Evolutionary conservation across 2,888 invertebrate species (phyloP), one percentile per base, ranked within the genome.

Genomic region (Ametastegia equiseti): DNA sequence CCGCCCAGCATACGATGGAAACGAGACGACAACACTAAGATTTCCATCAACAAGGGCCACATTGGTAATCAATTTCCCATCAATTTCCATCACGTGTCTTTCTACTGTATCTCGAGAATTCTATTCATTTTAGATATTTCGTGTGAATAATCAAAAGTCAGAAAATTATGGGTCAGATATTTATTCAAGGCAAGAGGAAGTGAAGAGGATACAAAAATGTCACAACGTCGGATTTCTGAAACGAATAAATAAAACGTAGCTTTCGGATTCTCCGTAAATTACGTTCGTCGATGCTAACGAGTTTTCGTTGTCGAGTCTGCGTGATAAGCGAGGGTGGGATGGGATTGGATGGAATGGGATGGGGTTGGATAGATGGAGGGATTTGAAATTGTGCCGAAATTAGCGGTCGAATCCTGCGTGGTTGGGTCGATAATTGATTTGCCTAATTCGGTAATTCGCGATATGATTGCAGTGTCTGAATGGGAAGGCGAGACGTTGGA

Each of bases 1-100:
- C 94, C 95, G 91, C 97, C 98, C 85, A 95, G 94, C 91, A 97
- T 97, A 92, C 97, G 96, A 93, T 98, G 98, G 97, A 97, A 97
- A 92, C 94, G 97, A 89, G 97, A 97, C 92, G 97, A 97, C 93
- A 96, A 96, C 92, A 94, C 95, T 88, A 96, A 96, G 93, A 97
- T 97, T 92, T 95, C 95, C 92, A 95, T 97, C 93, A 97, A 96
- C 93, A 97, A 96, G 92, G 96, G 96, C 87, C 93, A 95, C 87
- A 94, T 95, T 92, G 96, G 97, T 97, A 90, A 92, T 92, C 91
- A 4, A 0, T 60, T 15, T 13, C 13, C 2, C 7, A 23, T 30
- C 15, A 1, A 42, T 42, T 9, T 5, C 5, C 9, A n/a, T 42
- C 42, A 5, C 9, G 42, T 42, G 42, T 5, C 42, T 42, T 42